Conservation (phyloP, 2,888 invertebrate genomes). For the Phasia obesa region DNA sequence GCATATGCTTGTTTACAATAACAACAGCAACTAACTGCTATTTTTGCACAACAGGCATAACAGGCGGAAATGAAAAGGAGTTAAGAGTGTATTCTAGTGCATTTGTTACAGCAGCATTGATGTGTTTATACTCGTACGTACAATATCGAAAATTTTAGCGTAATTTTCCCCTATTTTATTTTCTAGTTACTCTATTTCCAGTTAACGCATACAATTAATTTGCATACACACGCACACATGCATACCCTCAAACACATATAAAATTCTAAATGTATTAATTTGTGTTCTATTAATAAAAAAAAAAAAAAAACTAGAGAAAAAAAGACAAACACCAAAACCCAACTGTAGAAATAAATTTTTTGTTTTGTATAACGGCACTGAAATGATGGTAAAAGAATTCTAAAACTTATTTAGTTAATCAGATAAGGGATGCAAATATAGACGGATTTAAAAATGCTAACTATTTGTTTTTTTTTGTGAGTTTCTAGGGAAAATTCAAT, state of each 20-base stretch:
- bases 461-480: too few relatives aligned
- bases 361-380: constrained; percentile 30
- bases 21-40: constrained; percentile 18
- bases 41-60: constrained; percentile 23
- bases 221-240: constrained; percentile 14
- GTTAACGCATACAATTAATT: constrained; percentile 52
- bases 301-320: background rate
- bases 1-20: constrained; percentile 63
- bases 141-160: constrained; percentile 33
- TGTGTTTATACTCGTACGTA: background rate
- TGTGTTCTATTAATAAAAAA: constrained; percentile 70
- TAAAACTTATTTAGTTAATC: background rate
- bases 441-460: too few relatives aligned
- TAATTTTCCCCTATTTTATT: constrained; percentile 56
- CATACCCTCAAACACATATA: background rate
- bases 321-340: constrained; percentile 26
- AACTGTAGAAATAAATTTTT: constrained; percentile 17
- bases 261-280: constrained; percentile 69
- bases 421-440: too few relatives aligned
- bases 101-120: background rate
- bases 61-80: constrained; percentile 39
- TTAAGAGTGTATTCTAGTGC: constrained; percentile 20
- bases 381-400: constrained; percentile 20
- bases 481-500: too few relatives aligned
- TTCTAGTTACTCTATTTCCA: constrained; percentile 58